A percentile compares a stretch with the other conserved stretches of the same genome.
phyloP scores from a whole-genome alignment of 2,113 vertebrate genomes.

The Lichenostomus cassidix region DNA sequence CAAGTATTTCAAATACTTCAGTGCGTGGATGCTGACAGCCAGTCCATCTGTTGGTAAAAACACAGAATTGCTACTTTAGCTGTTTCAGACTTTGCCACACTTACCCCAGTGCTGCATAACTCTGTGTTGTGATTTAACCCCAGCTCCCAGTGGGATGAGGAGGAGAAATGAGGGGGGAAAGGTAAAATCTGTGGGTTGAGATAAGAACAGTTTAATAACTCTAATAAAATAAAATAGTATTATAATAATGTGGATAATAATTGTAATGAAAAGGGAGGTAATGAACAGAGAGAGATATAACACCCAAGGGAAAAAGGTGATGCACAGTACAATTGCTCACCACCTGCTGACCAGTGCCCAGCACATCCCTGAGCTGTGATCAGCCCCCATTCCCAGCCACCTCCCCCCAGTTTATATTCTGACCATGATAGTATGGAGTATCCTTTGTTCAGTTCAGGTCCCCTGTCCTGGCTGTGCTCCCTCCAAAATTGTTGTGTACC shows the following conservation, averaged over 20 bases:
- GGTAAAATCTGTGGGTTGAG: rapidly evolving
- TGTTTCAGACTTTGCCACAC: neutral
- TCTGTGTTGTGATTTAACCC: neutral
- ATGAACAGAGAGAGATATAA: neutral
- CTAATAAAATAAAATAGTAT: neutral
- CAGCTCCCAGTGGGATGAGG: rapidly evolving
- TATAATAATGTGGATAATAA: neutral
- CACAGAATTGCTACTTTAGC: neutral
- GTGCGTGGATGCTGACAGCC: neutral
- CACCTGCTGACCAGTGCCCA: too few species aligned
- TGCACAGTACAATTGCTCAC: neutral
- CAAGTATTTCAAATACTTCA: neutral
- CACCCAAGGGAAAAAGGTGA: neutral
- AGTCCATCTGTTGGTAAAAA: slow-evolving; percentile 17
- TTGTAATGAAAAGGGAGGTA: neutral
- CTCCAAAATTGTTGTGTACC: neutral
- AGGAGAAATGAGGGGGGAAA: neutral
- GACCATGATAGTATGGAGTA: neutral
- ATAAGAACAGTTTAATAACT: neutral
- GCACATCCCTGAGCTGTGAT: neutral
- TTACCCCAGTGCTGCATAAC: neutral
- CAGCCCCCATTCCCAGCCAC: neutral
- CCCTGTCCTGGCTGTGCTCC: neutral
- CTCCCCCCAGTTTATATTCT: neutral
- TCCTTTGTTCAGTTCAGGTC: neutral